A percentile compares a stretch with the other conserved stretches of the same genome.
phyloP scores from a whole-genome alignment of 2,888 invertebrate genomes.

The Drosophila gaucha region DNA sequence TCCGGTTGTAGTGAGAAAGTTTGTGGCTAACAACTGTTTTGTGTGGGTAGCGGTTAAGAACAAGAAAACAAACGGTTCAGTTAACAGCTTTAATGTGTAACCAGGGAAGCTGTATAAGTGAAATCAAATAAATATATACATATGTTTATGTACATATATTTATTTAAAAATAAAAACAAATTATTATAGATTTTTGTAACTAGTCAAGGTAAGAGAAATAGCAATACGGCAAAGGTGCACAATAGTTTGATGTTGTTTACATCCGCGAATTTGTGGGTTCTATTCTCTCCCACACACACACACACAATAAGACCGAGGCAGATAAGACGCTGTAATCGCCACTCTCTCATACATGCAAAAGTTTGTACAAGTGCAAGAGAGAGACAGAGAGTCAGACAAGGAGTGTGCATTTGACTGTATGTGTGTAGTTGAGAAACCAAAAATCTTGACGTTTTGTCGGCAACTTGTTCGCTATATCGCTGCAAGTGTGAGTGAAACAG shows the following conservation, averaged over 20 bases:
- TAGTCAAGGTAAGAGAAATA: background rate
- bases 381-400: slow-evolving; percentile 14
- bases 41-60: slow-evolving; percentile 17
- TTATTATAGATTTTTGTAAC: background rate
- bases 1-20: slow-evolving; percentile 27
- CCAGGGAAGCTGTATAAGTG: slow-evolving; percentile 6
- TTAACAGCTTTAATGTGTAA: background rate
- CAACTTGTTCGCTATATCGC: slow-evolving; percentile 49
- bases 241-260: slow-evolving; percentile 35
- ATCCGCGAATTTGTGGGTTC: slow-evolving; percentile 4
- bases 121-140: slow-evolving; percentile 6
- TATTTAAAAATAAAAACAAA: background rate
- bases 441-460: slow-evolving; percentile 47
- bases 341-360: slow-evolving; percentile 16
- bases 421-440: slow-evolving; percentile 23
- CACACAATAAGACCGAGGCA: slow-evolving; percentile 6
- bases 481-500: slow-evolving; percentile 51
- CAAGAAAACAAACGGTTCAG: slow-evolving; percentile 9
- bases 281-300: background rate
- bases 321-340: slow-evolving; percentile 23
- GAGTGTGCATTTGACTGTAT: background rate
- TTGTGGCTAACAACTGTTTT: slow-evolving; percentile 4
- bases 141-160: slow-evolving; percentile 3
- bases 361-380: slow-evolving; percentile 9
- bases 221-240: background rate